Base-by-base conservation (phyloP, 64 coral and sea anemone genomes). In the Dendronephthya gigantea region DNA sequence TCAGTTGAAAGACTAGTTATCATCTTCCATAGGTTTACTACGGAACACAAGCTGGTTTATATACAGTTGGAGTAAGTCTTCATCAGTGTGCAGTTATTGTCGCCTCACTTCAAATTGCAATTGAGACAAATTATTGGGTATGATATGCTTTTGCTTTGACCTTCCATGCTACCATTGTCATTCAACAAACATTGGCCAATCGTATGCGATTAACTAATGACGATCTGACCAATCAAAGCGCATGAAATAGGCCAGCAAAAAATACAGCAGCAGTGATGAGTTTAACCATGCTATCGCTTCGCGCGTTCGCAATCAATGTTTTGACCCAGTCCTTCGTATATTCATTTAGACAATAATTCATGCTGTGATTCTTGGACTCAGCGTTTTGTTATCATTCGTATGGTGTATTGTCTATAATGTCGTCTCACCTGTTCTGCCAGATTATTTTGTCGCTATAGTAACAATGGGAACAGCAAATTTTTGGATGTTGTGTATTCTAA, bases 1-100 rank as follows among this genome's bases (percentile, higher is more conserved):
- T n/a, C n/a, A n/a, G n/a, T n/a, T n/a, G n/a, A n/a, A n/a, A n/a
- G n/a, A n/a, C n/a, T n/a, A n/a, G n/a, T n/a, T n/a, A n/a, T n/a
- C n/a, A n/a, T n/a, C n/a, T n/a, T n/a, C n/a, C n/a, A n/a, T 40
- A 98, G 94, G 83, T 98, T 25, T 98, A 90, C 68, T 36, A 91
- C 48, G 92, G 82, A 31, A 93, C 84, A 9, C 83, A 51, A 2
- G 75, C 87, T 49, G 89, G 83, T 49, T 36, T 88, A 32, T 82
- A 89, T 33, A 93, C 89, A 82, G 94, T 93, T 49, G 94, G 94
- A 39, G 88, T 98, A n/a, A 93, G 89, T 0, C 86, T 98, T 83
- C 94, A 98, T 48, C 94, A 98, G 47, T 90, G 86, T 70, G 90
- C 94, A 49, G 94, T 98, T 36, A 87, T 98, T 17, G 87, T 93